Evolutionary conservation across 2,888 invertebrate genomes (phyloP).

Genomic region (Drosophila leonis): DNA sequence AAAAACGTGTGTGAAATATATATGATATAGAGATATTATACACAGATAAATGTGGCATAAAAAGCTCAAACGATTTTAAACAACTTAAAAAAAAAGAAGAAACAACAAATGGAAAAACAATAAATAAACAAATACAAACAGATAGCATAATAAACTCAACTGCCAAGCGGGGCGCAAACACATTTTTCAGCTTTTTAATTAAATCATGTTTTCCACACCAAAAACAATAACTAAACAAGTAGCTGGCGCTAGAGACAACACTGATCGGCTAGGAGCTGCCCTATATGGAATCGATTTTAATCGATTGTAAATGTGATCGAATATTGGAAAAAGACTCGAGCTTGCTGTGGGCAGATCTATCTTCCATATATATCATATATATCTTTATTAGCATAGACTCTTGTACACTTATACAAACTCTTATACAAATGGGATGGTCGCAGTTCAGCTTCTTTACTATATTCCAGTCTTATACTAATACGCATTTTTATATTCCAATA

Average conservation of each 20-base stretch:
- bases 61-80: slow-evolving; percentile 13
- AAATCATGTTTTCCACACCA: slow-evolving; percentile 65
- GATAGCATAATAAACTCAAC: slow-evolving; percentile 55
- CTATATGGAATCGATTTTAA: neutral
- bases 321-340: no score
- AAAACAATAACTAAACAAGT: slow-evolving; percentile 15
- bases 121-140: slow-evolving; percentile 31
- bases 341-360: no score
- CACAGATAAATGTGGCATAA: slow-evolving; percentile 9
- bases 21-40: slow-evolving; percentile 22
- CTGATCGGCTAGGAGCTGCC: neutral
- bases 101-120: slow-evolving; percentile 19
- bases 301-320: no score
- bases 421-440: no score
- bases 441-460: no score
- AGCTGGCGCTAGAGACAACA: fast-evolving
- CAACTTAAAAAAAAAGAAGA: slow-evolving; percentile 3
- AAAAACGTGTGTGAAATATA: slow-evolving; percentile 27
- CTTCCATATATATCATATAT: no score
- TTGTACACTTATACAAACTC: no score
- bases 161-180: slow-evolving; percentile 37
- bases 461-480: no score
- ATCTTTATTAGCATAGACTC: no score
- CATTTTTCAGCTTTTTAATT: slow-evolving; percentile 69
- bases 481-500: no score